Evolutionary conservation across 2,797 vertebrate genomes (phyloP).

Genomic region (Silurus lanzhouensis): DNA sequence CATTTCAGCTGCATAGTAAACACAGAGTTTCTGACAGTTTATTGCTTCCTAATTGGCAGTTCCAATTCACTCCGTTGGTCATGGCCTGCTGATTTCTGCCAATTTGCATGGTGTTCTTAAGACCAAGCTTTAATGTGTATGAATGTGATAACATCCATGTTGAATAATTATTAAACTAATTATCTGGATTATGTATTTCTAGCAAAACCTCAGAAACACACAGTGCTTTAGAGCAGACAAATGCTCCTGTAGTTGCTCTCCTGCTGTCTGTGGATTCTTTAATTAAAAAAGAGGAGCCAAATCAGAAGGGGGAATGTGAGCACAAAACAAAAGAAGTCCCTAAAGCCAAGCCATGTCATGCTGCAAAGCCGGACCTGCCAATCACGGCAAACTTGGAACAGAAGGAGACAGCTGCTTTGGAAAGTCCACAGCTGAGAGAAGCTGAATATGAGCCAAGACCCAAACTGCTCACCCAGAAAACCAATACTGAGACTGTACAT

Average conservation of each 20-base stretch:
- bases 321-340: conserved; percentile 1
- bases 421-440: background rate
- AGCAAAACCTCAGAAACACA: conserved; percentile 16
- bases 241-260: background rate
- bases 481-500: background rate
- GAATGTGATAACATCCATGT: background rate
- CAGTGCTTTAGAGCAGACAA: background rate
- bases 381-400: conserved; percentile 24
- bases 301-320: conserved; percentile 5
- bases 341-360: background rate
- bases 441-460: conserved; percentile 25
- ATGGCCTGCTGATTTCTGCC: background rate
- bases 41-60: conserved; percentile 16
- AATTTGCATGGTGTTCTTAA: conserved; percentile 1
- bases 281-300: background rate
- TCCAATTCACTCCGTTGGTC: background rate
- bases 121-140: conserved; percentile 1
- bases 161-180: background rate
- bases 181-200: conserved; percentile 23
- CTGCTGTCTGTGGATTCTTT: background rate
- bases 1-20: background rate
- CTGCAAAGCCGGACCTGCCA: background rate
- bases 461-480: conserved; percentile 1
- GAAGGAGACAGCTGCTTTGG: conserved; percentile 20
- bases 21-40: conserved; percentile 1